A percentile compares a stretch with the other conserved stretches of the same genome.
Conservation (phyloP, 2,888 invertebrate species). For the Nudaria mundana region DNA sequence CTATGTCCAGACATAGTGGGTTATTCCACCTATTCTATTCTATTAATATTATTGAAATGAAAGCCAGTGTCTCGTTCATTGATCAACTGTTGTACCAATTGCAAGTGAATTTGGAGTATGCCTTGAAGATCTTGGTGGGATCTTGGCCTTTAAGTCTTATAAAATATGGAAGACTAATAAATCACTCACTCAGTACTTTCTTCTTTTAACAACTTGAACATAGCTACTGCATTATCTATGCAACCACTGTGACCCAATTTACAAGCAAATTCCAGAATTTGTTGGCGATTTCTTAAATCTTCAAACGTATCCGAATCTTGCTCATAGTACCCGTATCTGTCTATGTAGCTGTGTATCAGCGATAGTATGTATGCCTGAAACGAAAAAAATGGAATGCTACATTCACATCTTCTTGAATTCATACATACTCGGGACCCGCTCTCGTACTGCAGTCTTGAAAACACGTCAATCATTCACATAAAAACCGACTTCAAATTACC, state of each 20-base stretch:
- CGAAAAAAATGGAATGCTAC: not conserved
- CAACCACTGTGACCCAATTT: conserved; percentile 81
- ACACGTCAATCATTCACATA: too few species aligned
- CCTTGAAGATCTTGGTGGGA: too few species aligned
- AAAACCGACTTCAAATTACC: too few species aligned
- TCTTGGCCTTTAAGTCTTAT: not conserved
- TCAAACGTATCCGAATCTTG: conserved; percentile 57
- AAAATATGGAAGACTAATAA: not conserved
- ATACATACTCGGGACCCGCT: not conserved
- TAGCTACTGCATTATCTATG: conserved; percentile 40
- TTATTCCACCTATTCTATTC: too few species aligned
- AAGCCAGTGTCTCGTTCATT: too few species aligned
- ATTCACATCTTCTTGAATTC: not conserved
- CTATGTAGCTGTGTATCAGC: conserved; percentile 54
- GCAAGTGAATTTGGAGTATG: too few species aligned
- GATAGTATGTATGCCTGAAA: conserved; percentile 47
- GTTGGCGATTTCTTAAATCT: conserved; percentile 79
- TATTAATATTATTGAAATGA: too few species aligned
- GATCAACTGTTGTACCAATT: too few species aligned
- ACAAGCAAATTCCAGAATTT: conserved; percentile 84
- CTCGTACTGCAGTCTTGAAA: too few species aligned
- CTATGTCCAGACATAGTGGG: too few species aligned
- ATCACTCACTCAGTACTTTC: conserved; percentile 55
- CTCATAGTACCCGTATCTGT: conserved; percentile 70
- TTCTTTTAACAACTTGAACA: conserved; percentile 48